Evolutionary conservation across 2,888 invertebrate species (phyloP), one percentile per base, ranked within the genome.

Genomic region (Hirtodrosophila alboralis): DNA sequence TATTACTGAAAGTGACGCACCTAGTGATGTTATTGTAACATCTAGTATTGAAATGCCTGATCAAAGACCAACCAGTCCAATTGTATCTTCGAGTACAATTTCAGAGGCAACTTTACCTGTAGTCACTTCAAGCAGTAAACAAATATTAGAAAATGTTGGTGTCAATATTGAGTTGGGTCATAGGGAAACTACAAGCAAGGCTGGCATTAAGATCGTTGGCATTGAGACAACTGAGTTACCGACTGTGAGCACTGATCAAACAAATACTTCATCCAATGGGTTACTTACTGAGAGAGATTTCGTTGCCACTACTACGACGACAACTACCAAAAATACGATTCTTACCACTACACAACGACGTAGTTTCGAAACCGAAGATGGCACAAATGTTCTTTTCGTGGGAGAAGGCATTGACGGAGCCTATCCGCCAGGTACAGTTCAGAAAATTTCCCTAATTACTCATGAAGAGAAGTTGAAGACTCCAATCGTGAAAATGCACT

Each of bases 381-480:
- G 86, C 71, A 87, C 84, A 66, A 88, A 86, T 83, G 86, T 88
- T 71, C 75, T 88, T 67, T 87, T 87, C 69, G 81, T 89, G 51
- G 87, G 87, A 59, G 89, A 89, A 76, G 84, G 83, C 65, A 71
- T 86, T 62, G 81, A 84, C 59, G 76, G 85, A 40, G 81, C 84
- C 59, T 81, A 86, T 70, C 83, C 87, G 38, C 81, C 87, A 21
- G 87, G 87, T 53, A 79, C 86, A 60, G 84, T 86, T 27, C 87
- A 87, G 69, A 92, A 92, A 86, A 92, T 95, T 73, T 93, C 94
- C 54, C 90, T 95, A 34, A 95, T 95, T 67, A 94, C 94, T 4
- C 95, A 95, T 60, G 95, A 95, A 90, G 94, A 95, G 90, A 92
- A 93, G 72, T 92, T 93, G 89, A 90, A 93, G 84, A 93, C 93